Conservation (phyloP, 2,113 vertebrate species). For the Dromiciops gliroides region DNA sequence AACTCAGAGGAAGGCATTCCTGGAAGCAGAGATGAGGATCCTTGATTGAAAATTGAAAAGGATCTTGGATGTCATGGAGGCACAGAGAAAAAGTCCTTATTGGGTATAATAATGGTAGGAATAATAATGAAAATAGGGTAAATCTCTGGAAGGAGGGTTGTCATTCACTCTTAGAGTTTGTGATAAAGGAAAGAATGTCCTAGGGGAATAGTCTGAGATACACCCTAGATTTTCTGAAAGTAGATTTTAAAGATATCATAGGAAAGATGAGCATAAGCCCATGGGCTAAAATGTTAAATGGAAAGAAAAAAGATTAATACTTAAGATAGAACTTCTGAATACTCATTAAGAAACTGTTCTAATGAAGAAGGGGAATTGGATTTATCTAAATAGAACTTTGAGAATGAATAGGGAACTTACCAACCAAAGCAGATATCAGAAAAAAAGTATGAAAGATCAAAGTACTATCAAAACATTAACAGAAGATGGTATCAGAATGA, state of each 20-base stretch:
- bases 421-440: too few relatives aligned
- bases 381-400: background rate
- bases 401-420: background rate
- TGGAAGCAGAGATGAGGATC: background rate
- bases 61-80: background rate
- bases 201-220: background rate
- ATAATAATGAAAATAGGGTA: too few relatives aligned
- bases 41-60: background rate
- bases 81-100: background rate
- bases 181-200: background rate
- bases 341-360: background rate
- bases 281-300: background rate
- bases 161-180: too few relatives aligned
- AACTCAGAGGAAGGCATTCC: background rate
- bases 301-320: background rate
- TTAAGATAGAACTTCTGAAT: background rate
- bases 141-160: too few relatives aligned
- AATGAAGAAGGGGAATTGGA: background rate
- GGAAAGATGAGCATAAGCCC: background rate
- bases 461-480: background rate
- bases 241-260: background rate
- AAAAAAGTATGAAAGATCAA: background rate
- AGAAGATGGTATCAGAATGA: background rate
- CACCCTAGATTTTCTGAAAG: background rate
- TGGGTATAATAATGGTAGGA: background rate